A percentile compares a stretch with the other conserved stretches of the same genome.
Conservation (phyloP, 2,888 invertebrate genomes). For the Thecocarcelia acutangulata region DNA sequence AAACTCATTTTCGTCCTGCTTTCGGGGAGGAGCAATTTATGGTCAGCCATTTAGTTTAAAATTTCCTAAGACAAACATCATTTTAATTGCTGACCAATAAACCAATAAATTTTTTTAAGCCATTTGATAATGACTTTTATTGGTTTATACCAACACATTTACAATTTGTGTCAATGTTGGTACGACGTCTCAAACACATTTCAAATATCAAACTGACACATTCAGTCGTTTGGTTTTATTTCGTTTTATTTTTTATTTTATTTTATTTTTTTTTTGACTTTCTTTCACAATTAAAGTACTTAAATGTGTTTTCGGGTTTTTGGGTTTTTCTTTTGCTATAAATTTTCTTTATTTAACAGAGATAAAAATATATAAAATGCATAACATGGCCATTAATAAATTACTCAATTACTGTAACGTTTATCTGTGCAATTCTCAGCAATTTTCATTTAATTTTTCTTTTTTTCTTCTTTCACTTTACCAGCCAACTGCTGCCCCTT, state of each 20-base stretch:
- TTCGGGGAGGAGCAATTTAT: background rate
- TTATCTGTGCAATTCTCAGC: constrained; percentile 65
- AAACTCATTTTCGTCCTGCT: background rate
- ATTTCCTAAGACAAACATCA: constrained; percentile 7
- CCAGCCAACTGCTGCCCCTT: background rate
- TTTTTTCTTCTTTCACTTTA: background rate
- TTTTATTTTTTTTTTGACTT: background rate
- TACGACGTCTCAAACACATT: background rate
- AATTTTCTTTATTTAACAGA: background rate
- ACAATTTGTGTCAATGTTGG: constrained; percentile 19
- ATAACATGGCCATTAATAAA: constrained; percentile 61
- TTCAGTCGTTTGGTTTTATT: background rate
- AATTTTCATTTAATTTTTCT: constrained; percentile 39
- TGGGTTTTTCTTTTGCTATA: no score
- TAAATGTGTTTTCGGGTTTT: constrained; percentile 6
- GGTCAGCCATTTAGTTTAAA: background rate
- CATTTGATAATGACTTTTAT: constrained; percentile 48
- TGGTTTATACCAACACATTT: constrained; percentile 13
- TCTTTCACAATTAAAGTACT: background rate
- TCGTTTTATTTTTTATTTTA: no score
- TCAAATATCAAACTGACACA: constrained; percentile 22
- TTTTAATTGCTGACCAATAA: constrained; percentile 43
- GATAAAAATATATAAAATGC: constrained; percentile 27
- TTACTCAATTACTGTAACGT: constrained; percentile 63
- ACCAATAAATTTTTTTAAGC: constrained; percentile 45